These are phyloP conservation scores for Chinchilla lanigera DNA, from an alignment of 2,113 vertebrate species.

Conservation along the genomic window DNA sequence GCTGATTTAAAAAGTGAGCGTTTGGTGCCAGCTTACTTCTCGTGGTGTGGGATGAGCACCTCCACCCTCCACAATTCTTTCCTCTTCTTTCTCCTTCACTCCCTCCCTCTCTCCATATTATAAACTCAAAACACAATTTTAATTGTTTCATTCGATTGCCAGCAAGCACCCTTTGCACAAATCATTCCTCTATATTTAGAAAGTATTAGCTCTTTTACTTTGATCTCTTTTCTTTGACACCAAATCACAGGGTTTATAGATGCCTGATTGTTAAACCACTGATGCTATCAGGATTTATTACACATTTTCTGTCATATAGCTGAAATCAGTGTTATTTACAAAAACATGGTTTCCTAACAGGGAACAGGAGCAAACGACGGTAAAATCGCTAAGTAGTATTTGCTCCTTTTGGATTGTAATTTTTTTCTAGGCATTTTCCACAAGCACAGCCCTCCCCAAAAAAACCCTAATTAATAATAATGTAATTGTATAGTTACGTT, in stretches of 20 bases:
- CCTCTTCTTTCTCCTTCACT: neutral
- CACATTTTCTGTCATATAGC: neutral
- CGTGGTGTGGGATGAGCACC: neutral
- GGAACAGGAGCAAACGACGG: neutral
- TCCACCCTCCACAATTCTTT: neutral
- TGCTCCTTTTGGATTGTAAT: neutral
- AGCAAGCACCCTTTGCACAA: neutral
- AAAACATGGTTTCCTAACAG: neutral
- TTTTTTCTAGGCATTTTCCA: neutral
- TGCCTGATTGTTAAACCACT: neutral
- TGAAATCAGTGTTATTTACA: slow-evolving; percentile 17
- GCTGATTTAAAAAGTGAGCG: neutral
- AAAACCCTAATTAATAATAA: no score
- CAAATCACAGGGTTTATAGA: neutral
- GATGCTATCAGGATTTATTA: slow-evolving; percentile 1
- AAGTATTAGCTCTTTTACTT: neutral
- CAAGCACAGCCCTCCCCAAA: no score
- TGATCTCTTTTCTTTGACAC: neutral
- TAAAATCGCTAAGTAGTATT: neutral
- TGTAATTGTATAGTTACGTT: neutral
- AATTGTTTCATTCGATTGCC: neutral
- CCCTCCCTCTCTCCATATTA: neutral
- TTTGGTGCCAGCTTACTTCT: neutral
- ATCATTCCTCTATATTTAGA: neutral
- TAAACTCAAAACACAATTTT: neutral